Percentiles rank a stretch among this genome's conserved stretches.
Evolutionary conservation across 2,113 vertebrate genomes (phyloP).

Genomic region (Seriola dumerili): DNA sequence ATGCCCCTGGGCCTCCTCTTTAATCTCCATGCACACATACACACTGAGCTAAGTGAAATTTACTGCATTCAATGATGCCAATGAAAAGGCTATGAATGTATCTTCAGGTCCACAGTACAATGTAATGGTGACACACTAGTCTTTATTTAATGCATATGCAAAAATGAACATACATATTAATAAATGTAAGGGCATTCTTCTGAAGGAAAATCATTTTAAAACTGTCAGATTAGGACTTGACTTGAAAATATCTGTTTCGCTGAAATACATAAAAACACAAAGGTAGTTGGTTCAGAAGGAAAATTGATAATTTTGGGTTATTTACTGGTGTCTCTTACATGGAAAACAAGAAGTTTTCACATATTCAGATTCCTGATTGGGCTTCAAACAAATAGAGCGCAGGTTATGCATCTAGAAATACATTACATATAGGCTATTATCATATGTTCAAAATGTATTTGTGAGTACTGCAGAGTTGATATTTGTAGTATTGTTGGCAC

Average conservation of each 20-base stretch:
- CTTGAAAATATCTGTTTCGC: constrained; percentile 1
- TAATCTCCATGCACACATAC: constrained; percentile 67
- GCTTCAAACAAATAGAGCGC: background rate
- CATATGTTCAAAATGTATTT: constrained; percentile 1
- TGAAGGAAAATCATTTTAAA: background rate
- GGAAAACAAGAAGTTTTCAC: background rate
- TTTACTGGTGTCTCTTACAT: background rate
- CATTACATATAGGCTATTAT: background rate
- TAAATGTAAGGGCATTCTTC: background rate
- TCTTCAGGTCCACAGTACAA: constrained; percentile 9
- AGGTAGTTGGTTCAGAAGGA: background rate
- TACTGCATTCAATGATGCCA: constrained; percentile 21
- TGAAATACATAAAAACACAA: background rate
- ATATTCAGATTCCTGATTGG: background rate
- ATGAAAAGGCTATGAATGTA: constrained; percentile 15
- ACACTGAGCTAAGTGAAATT: constrained; percentile 46
- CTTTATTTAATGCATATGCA: background rate
- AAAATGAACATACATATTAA: background rate
- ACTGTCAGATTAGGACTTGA: background rate
- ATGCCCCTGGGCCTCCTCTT: constrained; percentile 79
- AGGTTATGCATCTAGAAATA: background rate
- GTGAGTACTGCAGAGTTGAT: constrained; percentile 33
- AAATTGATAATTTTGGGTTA: background rate
- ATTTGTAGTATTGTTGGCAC: constrained; percentile 64
- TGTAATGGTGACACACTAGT: background rate